These are phyloP conservation scores for Plutomurus gul DNA, from an alignment of 1,140 invertebrate genomes.

Conservation along the genomic window DNA sequence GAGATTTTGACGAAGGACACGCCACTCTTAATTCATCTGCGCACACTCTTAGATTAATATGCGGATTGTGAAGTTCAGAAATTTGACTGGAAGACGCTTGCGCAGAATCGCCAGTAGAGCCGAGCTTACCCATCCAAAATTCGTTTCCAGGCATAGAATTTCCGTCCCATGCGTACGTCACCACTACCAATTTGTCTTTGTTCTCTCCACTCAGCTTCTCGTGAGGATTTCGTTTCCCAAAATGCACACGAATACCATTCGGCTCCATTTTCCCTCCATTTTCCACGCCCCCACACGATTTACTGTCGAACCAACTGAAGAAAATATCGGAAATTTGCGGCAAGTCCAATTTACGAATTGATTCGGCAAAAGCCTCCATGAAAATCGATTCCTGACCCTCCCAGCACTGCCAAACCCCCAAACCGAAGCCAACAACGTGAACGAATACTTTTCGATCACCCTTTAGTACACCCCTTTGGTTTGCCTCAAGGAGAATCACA, in stretches of 20 bases:
- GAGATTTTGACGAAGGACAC: too few relatives aligned
- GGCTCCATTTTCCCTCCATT: not conserved
- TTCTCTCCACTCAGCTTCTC: not conserved
- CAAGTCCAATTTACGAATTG: not conserved
- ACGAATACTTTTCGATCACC: not conserved
- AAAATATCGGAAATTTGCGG: not conserved
- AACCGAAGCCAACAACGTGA: not conserved
- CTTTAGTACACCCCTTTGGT: not conserved
- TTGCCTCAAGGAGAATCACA: not conserved
- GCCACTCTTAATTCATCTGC: not conserved
- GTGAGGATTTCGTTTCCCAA: not conserved
- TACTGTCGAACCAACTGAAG: not conserved
- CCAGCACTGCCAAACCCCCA: not conserved
- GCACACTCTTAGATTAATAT: not conserved
- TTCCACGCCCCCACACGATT: not conserved
- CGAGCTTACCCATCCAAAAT: not conserved
- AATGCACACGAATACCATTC: not conserved
- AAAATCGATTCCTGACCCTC: not conserved
- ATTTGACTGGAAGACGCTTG: not conserved
- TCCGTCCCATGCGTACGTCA: not conserved
- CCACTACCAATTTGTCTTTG: not conserved
- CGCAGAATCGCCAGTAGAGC: not conserved
- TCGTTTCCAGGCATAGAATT: not conserved
- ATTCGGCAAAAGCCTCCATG: not conserved
- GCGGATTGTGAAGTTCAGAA: not conserved